These are phyloP conservation scores for Drosophila funebris DNA, from an alignment of 1,140 invertebrate species.

Conservation along the genomic window DNA sequence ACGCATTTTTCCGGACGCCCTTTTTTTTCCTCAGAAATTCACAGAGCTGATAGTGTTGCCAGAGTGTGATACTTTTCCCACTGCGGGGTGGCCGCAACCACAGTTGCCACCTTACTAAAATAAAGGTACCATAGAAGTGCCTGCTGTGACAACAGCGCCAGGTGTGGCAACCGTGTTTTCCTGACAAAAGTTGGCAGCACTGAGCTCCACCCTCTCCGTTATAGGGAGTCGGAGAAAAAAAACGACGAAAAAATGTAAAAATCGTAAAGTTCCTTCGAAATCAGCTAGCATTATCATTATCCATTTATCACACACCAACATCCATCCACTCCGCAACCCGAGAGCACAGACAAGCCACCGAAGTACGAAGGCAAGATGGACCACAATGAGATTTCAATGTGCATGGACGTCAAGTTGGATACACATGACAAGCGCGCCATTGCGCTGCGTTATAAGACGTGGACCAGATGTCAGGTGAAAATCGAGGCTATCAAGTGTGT, in stretches of 20 bases:
- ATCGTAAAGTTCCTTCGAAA: conserved; percentile 13
- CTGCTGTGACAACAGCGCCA: no score
- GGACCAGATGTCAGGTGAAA: conserved; percentile 79
- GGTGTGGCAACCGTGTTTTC: not conserved
- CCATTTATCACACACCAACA: conserved; percentile 41
- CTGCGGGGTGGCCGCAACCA: no score
- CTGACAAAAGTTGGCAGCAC: not conserved
- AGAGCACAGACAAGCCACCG: no score
- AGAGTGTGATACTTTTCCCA: no score
- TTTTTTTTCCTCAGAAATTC: no score
- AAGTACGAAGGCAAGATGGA: conserved; percentile 56
- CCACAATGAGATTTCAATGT: conserved; percentile 80
- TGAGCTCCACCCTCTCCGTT: conserved; percentile 44
- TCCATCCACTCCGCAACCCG: not conserved
- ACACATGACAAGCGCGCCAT: conserved; percentile 77
- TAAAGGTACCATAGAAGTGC: no score
- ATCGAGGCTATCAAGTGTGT: conserved; percentile 83
- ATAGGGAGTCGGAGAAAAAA: conserved; percentile 22
- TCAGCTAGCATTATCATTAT: conserved; percentile 54
- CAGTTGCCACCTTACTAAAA: no score
- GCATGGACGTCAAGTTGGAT: conserved; percentile 80
- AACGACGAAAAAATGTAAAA: conserved; percentile 43
- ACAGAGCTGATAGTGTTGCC: no score
- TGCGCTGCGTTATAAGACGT: conserved; percentile 69
- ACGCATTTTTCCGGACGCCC: no score